phyloP scores from a whole-genome alignment of 2,888 invertebrate genomes.

The Dascillus cervinus region DNA sequence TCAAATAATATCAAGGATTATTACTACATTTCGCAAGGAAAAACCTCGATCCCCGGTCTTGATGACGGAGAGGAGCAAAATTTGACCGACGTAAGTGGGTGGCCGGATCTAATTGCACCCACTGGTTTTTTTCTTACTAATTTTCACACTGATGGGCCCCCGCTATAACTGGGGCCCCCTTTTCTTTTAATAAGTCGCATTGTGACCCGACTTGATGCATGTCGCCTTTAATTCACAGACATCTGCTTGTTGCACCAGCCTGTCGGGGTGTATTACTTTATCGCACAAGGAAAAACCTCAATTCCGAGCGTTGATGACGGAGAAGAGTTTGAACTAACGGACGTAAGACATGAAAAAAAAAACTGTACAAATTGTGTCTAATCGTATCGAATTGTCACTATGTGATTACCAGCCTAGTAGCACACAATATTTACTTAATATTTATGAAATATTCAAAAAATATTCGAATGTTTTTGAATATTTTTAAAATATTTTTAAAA shows the following conservation, averaged over 20 bases:
- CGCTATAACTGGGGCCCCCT: too few relatives aligned
- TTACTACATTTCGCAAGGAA: constrained; percentile 94
- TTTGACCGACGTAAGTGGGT: constrained; percentile 80
- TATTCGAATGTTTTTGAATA: too few relatives aligned
- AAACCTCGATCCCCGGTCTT: constrained; percentile 89
- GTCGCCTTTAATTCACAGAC: constrained; percentile 45
- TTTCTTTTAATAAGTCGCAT: constrained; percentile 11
- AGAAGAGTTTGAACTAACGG: constrained; percentile 83
- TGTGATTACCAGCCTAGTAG: background rate
- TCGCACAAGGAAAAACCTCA: constrained; percentile 93
- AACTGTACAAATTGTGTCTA: too few relatives aligned
- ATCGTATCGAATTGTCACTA: constrained; percentile 2
- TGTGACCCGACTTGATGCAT: constrained; percentile 15
- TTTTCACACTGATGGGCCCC: background rate
- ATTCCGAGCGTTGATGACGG: constrained; percentile 95
- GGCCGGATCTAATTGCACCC: background rate
- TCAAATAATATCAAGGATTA: constrained; percentile 89
- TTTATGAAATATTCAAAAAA: too few relatives aligned
- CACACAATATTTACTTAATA: too few relatives aligned
- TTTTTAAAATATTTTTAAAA: too few relatives aligned
- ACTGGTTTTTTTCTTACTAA: background rate
- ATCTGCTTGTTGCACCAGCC: constrained; percentile 76
- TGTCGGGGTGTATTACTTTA: constrained; percentile 90
- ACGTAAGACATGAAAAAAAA: too few relatives aligned
- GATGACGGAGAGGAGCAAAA: constrained; percentile 92